Conservation (phyloP, 2,888 invertebrate species). For the Onchidella celtica region DNA sequence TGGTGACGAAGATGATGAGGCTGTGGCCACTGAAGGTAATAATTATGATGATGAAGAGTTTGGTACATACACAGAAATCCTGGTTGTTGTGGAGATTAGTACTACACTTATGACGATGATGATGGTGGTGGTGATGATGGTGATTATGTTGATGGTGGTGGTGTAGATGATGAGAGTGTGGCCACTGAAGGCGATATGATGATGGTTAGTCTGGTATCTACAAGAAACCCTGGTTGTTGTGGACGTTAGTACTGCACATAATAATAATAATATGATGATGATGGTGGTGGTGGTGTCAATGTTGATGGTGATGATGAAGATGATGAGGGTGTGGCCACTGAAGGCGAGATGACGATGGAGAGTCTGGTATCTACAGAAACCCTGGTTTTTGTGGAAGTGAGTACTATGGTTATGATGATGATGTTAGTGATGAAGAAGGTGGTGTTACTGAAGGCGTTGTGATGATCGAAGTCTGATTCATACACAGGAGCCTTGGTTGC, state of each 20-base stretch:
- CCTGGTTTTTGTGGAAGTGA: constrained; percentile 79
- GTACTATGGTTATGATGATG: neutral
- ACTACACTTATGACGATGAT: neutral
- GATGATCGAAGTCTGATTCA: neutral
- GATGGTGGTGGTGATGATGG: neutral
- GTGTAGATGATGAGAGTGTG: constrained; percentile 72
- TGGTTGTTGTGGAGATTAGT: constrained; percentile 76
- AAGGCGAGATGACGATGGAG: constrained; percentile 76
- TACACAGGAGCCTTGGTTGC: neutral
- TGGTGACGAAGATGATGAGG: too few species aligned
- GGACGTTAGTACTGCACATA: constrained; percentile 52
- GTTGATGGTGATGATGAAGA: neutral
- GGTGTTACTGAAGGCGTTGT: neutral
- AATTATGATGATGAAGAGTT: neutral
- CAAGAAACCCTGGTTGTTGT: constrained; percentile 78
- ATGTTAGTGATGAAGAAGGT: neutral
- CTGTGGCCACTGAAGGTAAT: constrained; percentile 76
- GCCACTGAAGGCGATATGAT: constrained; percentile 76
- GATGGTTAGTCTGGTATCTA: constrained; percentile 75
- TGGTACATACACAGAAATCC: neutral
- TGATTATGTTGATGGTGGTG: constrained; percentile 69
- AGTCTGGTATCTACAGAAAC: constrained; percentile 76
- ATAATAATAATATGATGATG: neutral
- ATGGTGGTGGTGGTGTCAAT: neutral
- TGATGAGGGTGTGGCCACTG: constrained; percentile 65